Evolutionary conservation across 2,797 vertebrate species (phyloP), one percentile per base, ranked within the genome.

Genomic region (Syngnathus rostellatus): DNA sequence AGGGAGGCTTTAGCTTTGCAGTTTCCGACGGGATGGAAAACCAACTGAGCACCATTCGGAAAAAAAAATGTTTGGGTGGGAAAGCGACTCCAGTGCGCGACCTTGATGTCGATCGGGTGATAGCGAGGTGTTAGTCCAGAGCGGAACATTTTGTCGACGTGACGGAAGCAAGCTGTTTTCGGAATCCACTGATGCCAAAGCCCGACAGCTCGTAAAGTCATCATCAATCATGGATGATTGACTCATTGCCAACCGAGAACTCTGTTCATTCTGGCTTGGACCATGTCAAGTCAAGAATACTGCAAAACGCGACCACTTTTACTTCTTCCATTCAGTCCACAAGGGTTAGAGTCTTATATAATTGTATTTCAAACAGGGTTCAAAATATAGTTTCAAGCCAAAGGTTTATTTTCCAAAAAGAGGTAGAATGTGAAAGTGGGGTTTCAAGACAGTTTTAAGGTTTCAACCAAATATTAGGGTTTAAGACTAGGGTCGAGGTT

Each of bases 21-120:
- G 63, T 76, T 80, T 80, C 78, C 41, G 72, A 41, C 41, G 65
- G 66, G 73, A 79, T 80, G 85, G 84, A 87, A 89, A 84, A 78
- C 76, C 64, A 65, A 72, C 78, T 64, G 74, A 78, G 65, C 73
- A 80, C 63, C 76, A 74, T 73, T 75, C 65, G 75, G 75, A 69
- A 82, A 78, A 82, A 71, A 71, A 73, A 79, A 77, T 69, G 62
- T 64, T 70, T 48, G 19, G 64, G 62, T 39, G 37, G 73, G 76
- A 73, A 65, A 64, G 37, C 58, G 70, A 46, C 66, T 48, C 45
- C 61, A 41, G 64, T 50, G 48, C 59, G 54, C 53, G 70, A 75
- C 77, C 81, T 80, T 82, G 70, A 63, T 48, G 38, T 41, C 16
- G 66, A 25, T 46, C 43, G 64, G 38, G 71, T 75, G 66, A 74